Evolutionary conservation across 53 echinoderm and acorn worm genomes (phyloP), one percentile per base, ranked within the genome.

Genomic region (Patiria pectinifera): DNA sequence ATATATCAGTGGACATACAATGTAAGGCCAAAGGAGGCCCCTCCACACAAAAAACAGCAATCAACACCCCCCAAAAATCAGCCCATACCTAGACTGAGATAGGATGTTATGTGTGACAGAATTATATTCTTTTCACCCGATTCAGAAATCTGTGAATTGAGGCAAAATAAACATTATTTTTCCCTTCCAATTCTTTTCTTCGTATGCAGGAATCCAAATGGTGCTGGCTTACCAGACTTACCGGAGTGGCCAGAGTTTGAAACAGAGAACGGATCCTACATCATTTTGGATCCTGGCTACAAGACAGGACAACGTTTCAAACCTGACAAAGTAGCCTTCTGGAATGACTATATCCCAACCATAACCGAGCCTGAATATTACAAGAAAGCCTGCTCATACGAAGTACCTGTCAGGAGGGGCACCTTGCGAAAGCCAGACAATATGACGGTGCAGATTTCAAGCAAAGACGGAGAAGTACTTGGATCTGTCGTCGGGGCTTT

Each of bases 131-230:
- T 35, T 85, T 6, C 53, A 53, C 2, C 53, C 53, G 53, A 53
- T 6, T 53, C 53, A 8, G 53, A 53, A 53, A 53, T 53, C 53
- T 53, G 5, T 53, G 53, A 53, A 53, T 53, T 53, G 8, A 53
- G 53, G 53, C 53, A 53, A 53, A 35, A 35, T 35, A 35, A 1
- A 53, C 53, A 6, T 5, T 53, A 8, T 53, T 53, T 53, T 53
- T 6, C 53, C 5, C 8, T 0, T 53, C 8, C 8, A 53, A 35
- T 35, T 53, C 53, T 53, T 8, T 5, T 53, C 53, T 53, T 53
- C 8, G 53, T 53, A 8, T 53, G 53, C 74, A 95, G 95, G 62
- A 80, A 95, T 93, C 95, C 95, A 70, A 95, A 95, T 82, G 53
- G 63, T 21, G 82, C 71, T 25, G 89, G 59, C 70, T 43, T 63